Evolutionary conservation across 2,113 vertebrate species (phyloP).

Genomic region (Strix uralensis): DNA sequence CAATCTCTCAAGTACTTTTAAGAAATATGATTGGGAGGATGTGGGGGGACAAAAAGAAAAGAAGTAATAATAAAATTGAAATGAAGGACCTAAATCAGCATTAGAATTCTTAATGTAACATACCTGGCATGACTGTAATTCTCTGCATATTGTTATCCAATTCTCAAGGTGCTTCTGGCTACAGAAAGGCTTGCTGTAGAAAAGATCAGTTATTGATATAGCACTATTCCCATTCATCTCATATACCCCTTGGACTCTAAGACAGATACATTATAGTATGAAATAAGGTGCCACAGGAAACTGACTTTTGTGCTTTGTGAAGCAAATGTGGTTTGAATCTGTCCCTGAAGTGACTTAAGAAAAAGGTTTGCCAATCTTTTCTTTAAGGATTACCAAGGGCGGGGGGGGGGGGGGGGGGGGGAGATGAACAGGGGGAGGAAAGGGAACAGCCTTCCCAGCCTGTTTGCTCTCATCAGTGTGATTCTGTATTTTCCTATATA

Average conservation of each 20-base stretch:
- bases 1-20: neutral
- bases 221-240: neutral
- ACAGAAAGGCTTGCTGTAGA: neutral
- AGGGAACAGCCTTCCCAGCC: neutral
- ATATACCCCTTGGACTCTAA: neutral
- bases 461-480: neutral
- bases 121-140: neutral
- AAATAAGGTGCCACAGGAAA: neutral
- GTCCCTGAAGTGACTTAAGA: neutral
- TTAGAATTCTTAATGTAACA: neutral
- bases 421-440: neutral
- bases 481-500: neutral
- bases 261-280: neutral
- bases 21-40: neutral
- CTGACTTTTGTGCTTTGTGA: neutral
- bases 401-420: rapidly evolving
- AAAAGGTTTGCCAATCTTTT: neutral
- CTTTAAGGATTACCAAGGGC: neutral
- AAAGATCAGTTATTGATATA: neutral
- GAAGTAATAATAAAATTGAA: neutral
- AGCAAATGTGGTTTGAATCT: neutral
- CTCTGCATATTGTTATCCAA: neutral
- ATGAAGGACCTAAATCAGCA: neutral
- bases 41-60: neutral
- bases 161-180: neutral